Percentiles rank a stretch among this genome's conserved stretches.
Conservation (phyloP, 2,113 vertebrate species). For the Rhagologus leucostigma region DNA sequence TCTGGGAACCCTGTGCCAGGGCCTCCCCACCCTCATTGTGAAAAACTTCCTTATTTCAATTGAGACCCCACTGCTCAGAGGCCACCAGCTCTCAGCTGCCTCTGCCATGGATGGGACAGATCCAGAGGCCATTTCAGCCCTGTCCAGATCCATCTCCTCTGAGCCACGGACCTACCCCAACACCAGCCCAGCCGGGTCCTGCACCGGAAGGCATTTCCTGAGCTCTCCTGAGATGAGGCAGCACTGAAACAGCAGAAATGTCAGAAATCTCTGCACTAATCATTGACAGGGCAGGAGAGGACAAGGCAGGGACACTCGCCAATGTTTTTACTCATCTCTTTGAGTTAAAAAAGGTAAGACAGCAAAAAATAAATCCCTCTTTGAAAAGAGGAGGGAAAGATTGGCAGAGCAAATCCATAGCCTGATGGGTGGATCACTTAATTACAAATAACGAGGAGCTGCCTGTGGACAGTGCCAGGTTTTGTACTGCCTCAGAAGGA, state of each 20-base stretch:
- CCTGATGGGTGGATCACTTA: neutral
- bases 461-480: neutral
- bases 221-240: neutral
- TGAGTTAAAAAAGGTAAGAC: neutral
- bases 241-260: neutral
- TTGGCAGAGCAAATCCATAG: neutral
- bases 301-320: neutral
- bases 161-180: accelerated
- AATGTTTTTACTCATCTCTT: neutral
- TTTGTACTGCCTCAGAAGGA: neutral
- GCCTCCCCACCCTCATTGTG: neutral
- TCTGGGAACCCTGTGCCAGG: neutral
- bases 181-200: neutral
- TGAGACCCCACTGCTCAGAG: accelerated
- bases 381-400: neutral
- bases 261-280: slow-evolving; percentile 8
- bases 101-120: neutral
- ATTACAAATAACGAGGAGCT: neutral
- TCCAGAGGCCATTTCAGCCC: neutral
- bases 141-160: neutral
- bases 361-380: neutral
- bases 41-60: neutral
- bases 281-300: slow-evolving; percentile 25
- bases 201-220: neutral
- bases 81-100: neutral